phyloP scores from a whole-genome alignment of 1,140 invertebrate species.

The Pogonus chalceus region DNA sequence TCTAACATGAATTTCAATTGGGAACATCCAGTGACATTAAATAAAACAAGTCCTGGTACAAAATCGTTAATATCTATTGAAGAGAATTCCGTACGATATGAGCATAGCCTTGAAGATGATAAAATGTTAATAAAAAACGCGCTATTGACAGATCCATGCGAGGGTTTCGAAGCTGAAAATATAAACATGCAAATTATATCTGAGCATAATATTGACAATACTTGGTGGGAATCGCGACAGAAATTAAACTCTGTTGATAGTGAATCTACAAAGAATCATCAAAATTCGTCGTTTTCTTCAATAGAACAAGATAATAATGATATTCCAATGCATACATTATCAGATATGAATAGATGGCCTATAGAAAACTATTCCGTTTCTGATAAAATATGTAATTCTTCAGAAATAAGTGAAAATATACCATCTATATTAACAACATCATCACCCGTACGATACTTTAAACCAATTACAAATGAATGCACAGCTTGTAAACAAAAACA shows the following conservation, averaged over 20 bases:
- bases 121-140: neutral
- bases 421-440: no score
- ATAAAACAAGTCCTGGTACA: neutral
- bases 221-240: no score
- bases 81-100: neutral
- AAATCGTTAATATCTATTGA: neutral
- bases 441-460: no score
- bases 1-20: no score
- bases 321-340: no score
- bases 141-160: neutral
- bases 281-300: neutral
- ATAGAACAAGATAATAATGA: no score
- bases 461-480: neutral
- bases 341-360: neutral
- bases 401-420: neutral
- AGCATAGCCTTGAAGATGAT: neutral
- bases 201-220: no score
- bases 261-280: neutral
- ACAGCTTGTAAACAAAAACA: neutral
- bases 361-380: neutral
- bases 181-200: neutral
- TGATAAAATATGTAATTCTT: neutral
- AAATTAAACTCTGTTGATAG: neutral
- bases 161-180: neutral
- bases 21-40: no score